Evolutionary conservation across 2,888 invertebrate species (phyloP).

Genomic region (Acronicta psi): DNA sequence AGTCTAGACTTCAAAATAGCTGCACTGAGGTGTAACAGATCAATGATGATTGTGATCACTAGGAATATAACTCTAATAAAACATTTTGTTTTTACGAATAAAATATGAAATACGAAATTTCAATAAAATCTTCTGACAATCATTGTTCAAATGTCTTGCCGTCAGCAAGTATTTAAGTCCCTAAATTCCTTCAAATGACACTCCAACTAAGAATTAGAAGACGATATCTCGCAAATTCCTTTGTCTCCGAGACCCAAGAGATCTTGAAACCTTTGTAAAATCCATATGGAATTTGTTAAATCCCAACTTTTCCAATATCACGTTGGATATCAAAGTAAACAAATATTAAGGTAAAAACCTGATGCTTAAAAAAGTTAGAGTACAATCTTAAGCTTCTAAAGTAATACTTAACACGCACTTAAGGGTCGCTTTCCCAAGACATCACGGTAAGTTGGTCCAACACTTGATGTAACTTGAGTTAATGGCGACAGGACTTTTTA

Average conservation of each 20-base stretch:
- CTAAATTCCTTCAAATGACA: slow-evolving; percentile 15
- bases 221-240: slow-evolving; percentile 29
- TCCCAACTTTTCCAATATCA: slow-evolving; percentile 56
- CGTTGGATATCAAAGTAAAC: slow-evolving; percentile 53
- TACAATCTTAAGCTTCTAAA: slow-evolving; percentile 59
- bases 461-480: slow-evolving; percentile 53
- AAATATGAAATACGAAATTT: background rate
- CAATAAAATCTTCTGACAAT: background rate
- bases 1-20: too few relatives aligned
- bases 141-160: too few relatives aligned
- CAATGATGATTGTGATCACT: too few relatives aligned
- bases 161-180: slow-evolving; percentile 17
- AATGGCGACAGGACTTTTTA: slow-evolving; percentile 55
- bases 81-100: background rate
- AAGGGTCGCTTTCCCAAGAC: slow-evolving; percentile 50
- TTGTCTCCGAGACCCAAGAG: slow-evolving; percentile 17
- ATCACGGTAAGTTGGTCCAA: slow-evolving; percentile 47
- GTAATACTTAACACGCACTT: slow-evolving; percentile 66
- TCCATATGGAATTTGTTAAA: slow-evolving; percentile 35
- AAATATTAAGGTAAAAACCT: slow-evolving; percentile 50
- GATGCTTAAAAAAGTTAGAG: slow-evolving; percentile 60
- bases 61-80: too few relatives aligned
- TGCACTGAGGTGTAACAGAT: too few relatives aligned
- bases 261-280: slow-evolving; percentile 26
- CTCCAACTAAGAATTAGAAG: slow-evolving; percentile 26